Base-by-base conservation (phyloP, 2,888 invertebrate genomes). In the Muschampia plurimacula region DNA sequence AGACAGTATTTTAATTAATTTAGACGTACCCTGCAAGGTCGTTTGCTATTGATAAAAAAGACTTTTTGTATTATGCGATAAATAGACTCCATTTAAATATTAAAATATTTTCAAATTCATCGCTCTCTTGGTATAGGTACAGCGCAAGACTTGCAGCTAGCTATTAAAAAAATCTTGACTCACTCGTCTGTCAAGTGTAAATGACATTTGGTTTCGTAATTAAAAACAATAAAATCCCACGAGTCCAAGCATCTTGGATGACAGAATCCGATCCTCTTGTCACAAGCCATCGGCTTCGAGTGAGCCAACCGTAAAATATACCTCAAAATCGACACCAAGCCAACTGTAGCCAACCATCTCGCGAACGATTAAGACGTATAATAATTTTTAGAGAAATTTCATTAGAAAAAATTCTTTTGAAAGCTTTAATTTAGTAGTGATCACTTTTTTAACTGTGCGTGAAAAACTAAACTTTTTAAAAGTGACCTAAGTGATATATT, bases 291-390 rank as follows among this genome's bases (percentile, higher is more conserved):
- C 92, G 91, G 84, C 83, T 88, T 85, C 84, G 83, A 82, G 77
- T 83, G 83, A 84, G 75, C 84, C 83, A 82, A 93, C 87, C 93
- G 92, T 93, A 91, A 93, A 93, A 93, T 91, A 88, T 89, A 90
- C 89, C 90, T 92, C 90, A 91, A 93, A 94, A 91, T 88, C 85
- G 82, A 85, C 81, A 80, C 77, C 82, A 84, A 89, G 86, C 82
- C 87, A 90, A 89, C 90, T 89, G 89, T 91, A 85, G 82, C 82
- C 77, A 80, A 82, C 77, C 79, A 82, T 82, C 86, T 70, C 81
- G 79, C 83, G 82, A 65, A 76, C 83, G 83, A 86, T 86, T 84
- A 85, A 82, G 84, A 86, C 87, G 87, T 86, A 83, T 83, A 79
- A 79, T 78, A 80, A 78, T 71, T 70, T 59, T 62, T 15, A 62